A percentile compares a stretch with the other conserved stretches of the same genome.
phyloP scores from a whole-genome alignment of 64 coral and sea anemone genomes.

The Exaiptasia diaphana region DNA sequence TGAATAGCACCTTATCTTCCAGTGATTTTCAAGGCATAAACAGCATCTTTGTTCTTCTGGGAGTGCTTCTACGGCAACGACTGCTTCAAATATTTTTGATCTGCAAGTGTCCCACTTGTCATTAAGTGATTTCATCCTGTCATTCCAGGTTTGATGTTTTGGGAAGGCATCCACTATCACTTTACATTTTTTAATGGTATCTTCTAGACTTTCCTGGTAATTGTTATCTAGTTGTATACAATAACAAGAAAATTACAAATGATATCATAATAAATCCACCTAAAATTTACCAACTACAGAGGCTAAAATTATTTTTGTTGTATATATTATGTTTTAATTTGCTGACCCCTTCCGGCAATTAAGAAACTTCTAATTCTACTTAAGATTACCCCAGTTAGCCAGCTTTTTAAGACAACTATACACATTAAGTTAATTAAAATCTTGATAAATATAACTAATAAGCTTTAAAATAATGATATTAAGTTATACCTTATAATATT shows the following conservation, averaged over 20 bases:
- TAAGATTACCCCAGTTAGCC: no score
- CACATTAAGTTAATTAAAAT: no score
- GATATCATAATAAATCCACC: neutral
- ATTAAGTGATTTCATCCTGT: slow-evolving; percentile 10
- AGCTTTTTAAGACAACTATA: no score
- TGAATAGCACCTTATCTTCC: slow-evolving; percentile 15
- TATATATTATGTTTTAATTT: no score
- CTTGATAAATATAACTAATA: no score
- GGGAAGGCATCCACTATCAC: neutral
- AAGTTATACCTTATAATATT: neutral
- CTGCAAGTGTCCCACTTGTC: slow-evolving; percentile 35
- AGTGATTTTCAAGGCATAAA: neutral
- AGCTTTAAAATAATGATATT: neutral
- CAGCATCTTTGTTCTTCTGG: neutral
- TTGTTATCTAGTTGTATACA: neutral
- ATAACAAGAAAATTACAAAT: neutral
- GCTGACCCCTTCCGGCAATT: no score
- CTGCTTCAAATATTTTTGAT: slow-evolving; percentile 24
- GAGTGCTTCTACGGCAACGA: neutral
- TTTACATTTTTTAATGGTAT: slow-evolving; percentile 31
- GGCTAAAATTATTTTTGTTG: no score
- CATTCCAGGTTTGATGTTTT: slow-evolving; percentile 18
- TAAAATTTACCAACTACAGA: neutral
- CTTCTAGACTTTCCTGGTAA: slow-evolving; percentile 12
- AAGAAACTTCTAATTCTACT: no score